These are phyloP conservation scores for Caenorhabditis latens DNA, from an alignment of 1,140 invertebrate species.

Conservation along the genomic window DNA sequence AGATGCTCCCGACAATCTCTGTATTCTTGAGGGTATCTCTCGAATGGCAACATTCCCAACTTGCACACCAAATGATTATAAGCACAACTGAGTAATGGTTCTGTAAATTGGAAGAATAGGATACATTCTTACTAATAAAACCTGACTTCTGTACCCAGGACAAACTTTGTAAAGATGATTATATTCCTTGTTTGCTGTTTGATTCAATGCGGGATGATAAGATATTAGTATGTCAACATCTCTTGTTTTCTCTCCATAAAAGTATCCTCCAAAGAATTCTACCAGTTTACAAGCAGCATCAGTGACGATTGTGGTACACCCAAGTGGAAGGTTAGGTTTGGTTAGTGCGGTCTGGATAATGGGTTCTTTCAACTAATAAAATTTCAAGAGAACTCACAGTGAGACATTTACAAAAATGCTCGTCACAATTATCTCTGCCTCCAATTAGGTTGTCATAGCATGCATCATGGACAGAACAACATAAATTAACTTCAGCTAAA, in stretches of 20 bases:
- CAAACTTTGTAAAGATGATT: background rate
- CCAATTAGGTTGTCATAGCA: background rate
- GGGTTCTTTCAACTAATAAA: background rate
- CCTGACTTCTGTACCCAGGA: constrained; percentile 12
- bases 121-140: background rate
- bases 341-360: background rate
- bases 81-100: constrained; percentile 12
- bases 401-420: background rate
- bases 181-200: background rate
- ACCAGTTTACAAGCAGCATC: background rate
- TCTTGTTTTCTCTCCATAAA: background rate
- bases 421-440: background rate
- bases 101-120: background rate
- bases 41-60: background rate
- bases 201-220: constrained; percentile 2
- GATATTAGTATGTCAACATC: background rate
- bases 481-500: background rate
- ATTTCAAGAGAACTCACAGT: background rate
- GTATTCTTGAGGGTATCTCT: constrained; percentile 15
- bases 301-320: background rate
- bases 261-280: background rate
- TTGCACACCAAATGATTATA: constrained; percentile 23
- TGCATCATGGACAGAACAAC: constrained; percentile 17
- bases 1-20: background rate
- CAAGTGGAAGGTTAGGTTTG: background rate